Evolutionary conservation across 2,888 invertebrate genomes (phyloP).

Genomic region (Panorpa germanica): DNA sequence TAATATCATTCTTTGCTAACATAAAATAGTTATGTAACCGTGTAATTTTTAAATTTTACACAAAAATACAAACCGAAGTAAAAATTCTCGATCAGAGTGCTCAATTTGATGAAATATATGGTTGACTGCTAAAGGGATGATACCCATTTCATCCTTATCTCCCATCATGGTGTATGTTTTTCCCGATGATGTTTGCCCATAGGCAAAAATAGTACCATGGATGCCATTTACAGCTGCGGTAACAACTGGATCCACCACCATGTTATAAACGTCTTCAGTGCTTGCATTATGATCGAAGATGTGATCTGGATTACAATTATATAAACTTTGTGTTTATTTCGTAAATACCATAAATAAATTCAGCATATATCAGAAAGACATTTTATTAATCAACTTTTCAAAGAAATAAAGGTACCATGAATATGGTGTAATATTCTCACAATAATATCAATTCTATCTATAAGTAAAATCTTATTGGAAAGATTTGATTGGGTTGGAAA

Average conservation of each 20-base stretch:
- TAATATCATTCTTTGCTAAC: slow-evolving; percentile 4
- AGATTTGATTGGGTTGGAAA: too few species aligned
- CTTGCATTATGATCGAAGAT: slow-evolving; percentile 40
- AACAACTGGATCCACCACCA: slow-evolving; percentile 50
- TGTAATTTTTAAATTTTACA: slow-evolving; percentile 3
- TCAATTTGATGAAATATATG: slow-evolving; percentile 50
- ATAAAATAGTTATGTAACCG: slow-evolving; percentile 2
- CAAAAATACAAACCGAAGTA: slow-evolving; percentile 34
- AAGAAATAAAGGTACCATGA: too few species aligned
- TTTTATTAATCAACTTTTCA: too few species aligned
- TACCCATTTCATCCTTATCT: slow-evolving; percentile 42
- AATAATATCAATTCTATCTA: too few species aligned
- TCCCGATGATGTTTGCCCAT: slow-evolving; percentile 82
- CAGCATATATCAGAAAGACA: too few species aligned
- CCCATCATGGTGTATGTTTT: slow-evolving; percentile 79
- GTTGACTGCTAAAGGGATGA: slow-evolving; percentile 51
- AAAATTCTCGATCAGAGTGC: slow-evolving; percentile 46
- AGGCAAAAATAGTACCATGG: slow-evolving; percentile 80
- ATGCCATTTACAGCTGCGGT: slow-evolving; percentile 52
- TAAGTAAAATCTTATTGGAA: too few species aligned
- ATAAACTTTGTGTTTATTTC: background rate
- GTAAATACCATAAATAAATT: too few species aligned
- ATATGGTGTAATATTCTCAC: too few species aligned
- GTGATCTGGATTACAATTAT: slow-evolving; percentile 34
- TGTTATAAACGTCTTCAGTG: slow-evolving; percentile 43